Conservation (phyloP, 2,113 vertebrate species). For the Paramormyrops kingsleyae region DNA sequence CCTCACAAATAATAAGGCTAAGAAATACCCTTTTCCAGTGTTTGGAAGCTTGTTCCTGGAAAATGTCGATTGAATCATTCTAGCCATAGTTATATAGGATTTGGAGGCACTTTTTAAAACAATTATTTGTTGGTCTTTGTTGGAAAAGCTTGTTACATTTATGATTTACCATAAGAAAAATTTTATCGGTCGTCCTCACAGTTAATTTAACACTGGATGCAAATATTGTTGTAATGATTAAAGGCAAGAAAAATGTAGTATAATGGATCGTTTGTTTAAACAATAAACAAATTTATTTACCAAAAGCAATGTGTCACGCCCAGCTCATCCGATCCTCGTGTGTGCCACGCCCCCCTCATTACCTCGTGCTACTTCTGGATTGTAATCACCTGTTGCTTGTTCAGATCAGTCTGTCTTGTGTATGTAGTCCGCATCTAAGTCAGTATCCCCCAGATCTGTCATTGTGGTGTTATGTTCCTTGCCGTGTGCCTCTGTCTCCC, state of each 20-base stretch:
- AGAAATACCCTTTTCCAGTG: not conserved
- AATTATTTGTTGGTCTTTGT: not conserved
- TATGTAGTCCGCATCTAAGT: no score
- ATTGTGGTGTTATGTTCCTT: no score
- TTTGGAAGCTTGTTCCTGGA: not conserved
- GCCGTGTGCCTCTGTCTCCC: no score
- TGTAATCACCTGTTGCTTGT: no score
- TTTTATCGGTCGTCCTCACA: not conserved
- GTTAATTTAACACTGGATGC: not conserved
- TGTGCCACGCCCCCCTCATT: no score
- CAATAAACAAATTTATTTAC: not conserved
- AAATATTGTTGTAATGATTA: not conserved
- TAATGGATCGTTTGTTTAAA: not conserved
- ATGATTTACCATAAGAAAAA: not conserved
- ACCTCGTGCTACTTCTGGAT: no score
- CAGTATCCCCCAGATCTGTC: no score
- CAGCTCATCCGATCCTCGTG: no score
- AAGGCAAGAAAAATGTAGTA: not conserved
- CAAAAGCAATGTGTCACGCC: no score
- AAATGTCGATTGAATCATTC: slow-evolving; percentile 7
- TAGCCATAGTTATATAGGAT: slow-evolving; percentile 2
- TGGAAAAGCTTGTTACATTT: not conserved
- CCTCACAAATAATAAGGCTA: not conserved
- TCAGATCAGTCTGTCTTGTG: no score
- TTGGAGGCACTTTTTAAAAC: not conserved